Evolutionary conservation across 1,140 invertebrate genomes (phyloP).

Genomic region (Aricia agestis): DNA sequence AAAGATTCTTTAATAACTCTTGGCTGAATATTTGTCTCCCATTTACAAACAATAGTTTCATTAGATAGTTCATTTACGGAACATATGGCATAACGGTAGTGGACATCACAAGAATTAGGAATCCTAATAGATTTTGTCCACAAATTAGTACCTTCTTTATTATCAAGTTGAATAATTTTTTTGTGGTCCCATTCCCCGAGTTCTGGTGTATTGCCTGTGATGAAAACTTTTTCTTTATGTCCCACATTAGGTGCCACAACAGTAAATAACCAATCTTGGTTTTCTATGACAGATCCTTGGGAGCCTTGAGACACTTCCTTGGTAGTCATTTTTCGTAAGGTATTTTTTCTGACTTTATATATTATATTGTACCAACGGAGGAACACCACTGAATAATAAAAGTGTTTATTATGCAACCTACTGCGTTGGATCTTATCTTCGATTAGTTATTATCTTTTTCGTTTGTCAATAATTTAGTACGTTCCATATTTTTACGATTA

Average conservation of each 20-base stretch:
- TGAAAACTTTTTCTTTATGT: slow-evolving; percentile 51
- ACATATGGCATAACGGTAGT: slow-evolving; percentile 89
- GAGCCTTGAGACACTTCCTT: slow-evolving; percentile 34
- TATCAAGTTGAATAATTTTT: slow-evolving; percentile 67
- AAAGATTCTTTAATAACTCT: slow-evolving; percentile 68
- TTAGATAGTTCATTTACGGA: slow-evolving; percentile 75
- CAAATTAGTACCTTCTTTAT: slow-evolving; percentile 55
- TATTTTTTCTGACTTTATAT: slow-evolving; percentile 34
- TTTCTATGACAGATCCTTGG: slow-evolving; percentile 36
- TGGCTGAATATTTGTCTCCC: slow-evolving; percentile 89
- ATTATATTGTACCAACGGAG: slow-evolving; percentile 72
- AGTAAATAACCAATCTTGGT: slow-evolving; percentile 69
- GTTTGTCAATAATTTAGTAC: background rate
- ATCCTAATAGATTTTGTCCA: slow-evolving; percentile 78
- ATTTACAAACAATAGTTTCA: slow-evolving; percentile 83
- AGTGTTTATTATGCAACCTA: slow-evolving; percentile 16
- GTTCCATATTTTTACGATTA: background rate
- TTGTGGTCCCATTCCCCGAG: slow-evolving; percentile 73
- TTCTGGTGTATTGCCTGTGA: slow-evolving; percentile 52
- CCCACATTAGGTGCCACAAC: slow-evolving; percentile 55
- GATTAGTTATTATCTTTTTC: background rate
- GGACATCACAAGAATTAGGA: slow-evolving; percentile 80
- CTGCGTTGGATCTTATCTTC: background rate
- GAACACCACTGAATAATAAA: slow-evolving; percentile 76
- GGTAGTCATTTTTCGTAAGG: slow-evolving; percentile 47